These are phyloP conservation scores for Idaea biselata DNA, from an alignment of 2,888 invertebrate species.

Conservation along the genomic window DNA sequence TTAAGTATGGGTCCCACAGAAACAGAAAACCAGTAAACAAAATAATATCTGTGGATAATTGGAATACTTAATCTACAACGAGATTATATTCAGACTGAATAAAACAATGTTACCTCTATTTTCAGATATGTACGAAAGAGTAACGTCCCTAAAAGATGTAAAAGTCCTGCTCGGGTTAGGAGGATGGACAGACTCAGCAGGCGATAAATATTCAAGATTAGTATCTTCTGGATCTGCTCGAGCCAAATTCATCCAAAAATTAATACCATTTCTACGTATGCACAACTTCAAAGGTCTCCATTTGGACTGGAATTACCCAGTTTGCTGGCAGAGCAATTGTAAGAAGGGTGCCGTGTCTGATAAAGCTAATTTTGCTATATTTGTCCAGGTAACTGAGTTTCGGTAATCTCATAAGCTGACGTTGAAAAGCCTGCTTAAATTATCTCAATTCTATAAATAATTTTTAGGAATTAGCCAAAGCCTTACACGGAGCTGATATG, in stretches of 20 bases:
- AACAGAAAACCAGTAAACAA: no score
- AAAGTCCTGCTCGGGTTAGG: slow-evolving; percentile 90
- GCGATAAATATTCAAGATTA: slow-evolving; percentile 91
- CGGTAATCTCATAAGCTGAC: slow-evolving; percentile 3
- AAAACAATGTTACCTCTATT: slow-evolving; percentile 13
- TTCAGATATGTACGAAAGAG: slow-evolving; percentile 89
- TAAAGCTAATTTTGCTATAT: slow-evolving; percentile 87
- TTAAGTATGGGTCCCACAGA: no score
- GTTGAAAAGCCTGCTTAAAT: neutral
- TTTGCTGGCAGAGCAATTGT: slow-evolving; percentile 95
- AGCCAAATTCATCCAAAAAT: slow-evolving; percentile 85
- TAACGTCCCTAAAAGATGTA: slow-evolving; percentile 84
- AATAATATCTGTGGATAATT: no score
- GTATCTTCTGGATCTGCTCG: slow-evolving; percentile 85
- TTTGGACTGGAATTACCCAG: slow-evolving; percentile 97
- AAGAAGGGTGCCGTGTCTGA: slow-evolving; percentile 89
- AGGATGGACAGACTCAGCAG: slow-evolving; percentile 97
- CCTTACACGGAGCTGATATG: slow-evolving; percentile 84
- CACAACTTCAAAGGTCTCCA: slow-evolving; percentile 93
- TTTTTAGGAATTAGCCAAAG: slow-evolving; percentile 82
- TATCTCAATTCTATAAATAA: neutral
- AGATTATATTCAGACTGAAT: no score
- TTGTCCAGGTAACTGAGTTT: slow-evolving; percentile 82
- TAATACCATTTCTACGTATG: slow-evolving; percentile 85
- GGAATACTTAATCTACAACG: no score